phyloP scores from a whole-genome alignment of 2,888 invertebrate species.

The Schrankia costaestrigalis region DNA sequence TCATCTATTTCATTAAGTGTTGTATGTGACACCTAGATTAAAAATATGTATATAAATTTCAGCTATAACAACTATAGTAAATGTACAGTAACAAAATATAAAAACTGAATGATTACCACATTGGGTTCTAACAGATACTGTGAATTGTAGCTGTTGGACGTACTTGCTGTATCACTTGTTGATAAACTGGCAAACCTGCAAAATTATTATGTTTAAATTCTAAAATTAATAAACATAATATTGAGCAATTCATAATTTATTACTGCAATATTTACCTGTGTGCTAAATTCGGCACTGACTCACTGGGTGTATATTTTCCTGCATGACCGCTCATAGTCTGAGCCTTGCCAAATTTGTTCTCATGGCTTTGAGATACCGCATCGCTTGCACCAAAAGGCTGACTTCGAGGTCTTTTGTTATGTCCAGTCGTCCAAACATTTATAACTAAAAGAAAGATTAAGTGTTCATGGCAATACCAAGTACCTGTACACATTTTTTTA shows the following conservation, averaged over 20 bases:
- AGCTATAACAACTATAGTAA: not conserved
- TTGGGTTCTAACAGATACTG: slow-evolving; percentile 68
- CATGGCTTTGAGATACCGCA: slow-evolving; percentile 62
- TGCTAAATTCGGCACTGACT: slow-evolving; percentile 77
- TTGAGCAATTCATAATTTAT: too few species aligned
- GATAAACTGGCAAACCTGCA: slow-evolving; percentile 86
- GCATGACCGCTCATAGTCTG: slow-evolving; percentile 90
- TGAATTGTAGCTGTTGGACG: slow-evolving; percentile 66
- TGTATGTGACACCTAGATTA: slow-evolving; percentile 64
- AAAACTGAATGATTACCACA: slow-evolving; percentile 45
- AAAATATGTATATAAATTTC: not conserved
- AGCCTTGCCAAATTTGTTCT: slow-evolving; percentile 88
- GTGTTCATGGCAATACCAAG: too few species aligned
- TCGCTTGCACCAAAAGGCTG: slow-evolving; percentile 67
- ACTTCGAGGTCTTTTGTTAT: slow-evolving; percentile 78
- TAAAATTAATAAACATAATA: too few species aligned
- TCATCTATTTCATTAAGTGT: slow-evolving; percentile 74
- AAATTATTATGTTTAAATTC: slow-evolving; percentile 14
- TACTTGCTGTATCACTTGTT: slow-evolving; percentile 72
- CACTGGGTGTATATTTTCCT: slow-evolving; percentile 89
- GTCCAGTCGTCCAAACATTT: slow-evolving; percentile 91
- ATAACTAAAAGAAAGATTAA: slow-evolving; percentile 80
- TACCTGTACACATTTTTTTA: too few species aligned
- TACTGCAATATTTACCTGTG: slow-evolving; percentile 72
- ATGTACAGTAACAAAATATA: not conserved